Evolutionary conservation across 2,113 vertebrate genomes (phyloP), one percentile per base, ranked within the genome.

Genomic region (Abramis brama): DNA sequence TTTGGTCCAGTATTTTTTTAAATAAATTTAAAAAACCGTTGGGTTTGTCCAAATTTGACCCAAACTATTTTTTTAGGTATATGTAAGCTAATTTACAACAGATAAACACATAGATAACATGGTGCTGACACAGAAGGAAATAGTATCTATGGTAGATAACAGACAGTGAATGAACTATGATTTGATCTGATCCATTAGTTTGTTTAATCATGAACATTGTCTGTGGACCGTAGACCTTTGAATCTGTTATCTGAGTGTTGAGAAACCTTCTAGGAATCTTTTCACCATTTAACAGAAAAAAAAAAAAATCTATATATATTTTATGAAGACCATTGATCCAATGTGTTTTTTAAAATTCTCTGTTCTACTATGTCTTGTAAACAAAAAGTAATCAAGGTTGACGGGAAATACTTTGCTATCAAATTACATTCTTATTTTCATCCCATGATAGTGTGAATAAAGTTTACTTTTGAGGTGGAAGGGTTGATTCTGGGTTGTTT

Each of bases 241-340:
- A 25, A 85, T 60, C 27, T 23, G n/a, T 77, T 84, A 76, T 84
- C 78, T 70, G 64, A 2, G n/a, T 11, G 12, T n/a, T 47, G 23
- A 75, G n/a, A 79, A 62, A 25, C 21, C 11, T 3, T 5, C 33
- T 23, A 47, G 13, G n/a, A 47, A 25, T 25, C 5, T n/a, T 43
- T 13, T 25, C 43, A 3, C 11, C 23, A 36, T 45, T 45, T n/a
- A 10, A 74, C 39, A 45, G 71, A 12, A 25, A 13, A 74, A 71
- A 13, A n/a, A 0, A 1, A 19, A 19, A 25, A n/a, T 50, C 13
- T 39, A 39, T 39, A 7, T 39, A 27, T 27, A 64, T 25, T 64
- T 64, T 13, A 66, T 17, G 27, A 66, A 36, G 30, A 70, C 30
- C 15, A 36, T 9, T 8, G 3, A 7, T 30, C 12, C 2, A 3